Base-by-base conservation (phyloP, 2,113 vertebrate species). In the Pachycephala philippinensis region DNA sequence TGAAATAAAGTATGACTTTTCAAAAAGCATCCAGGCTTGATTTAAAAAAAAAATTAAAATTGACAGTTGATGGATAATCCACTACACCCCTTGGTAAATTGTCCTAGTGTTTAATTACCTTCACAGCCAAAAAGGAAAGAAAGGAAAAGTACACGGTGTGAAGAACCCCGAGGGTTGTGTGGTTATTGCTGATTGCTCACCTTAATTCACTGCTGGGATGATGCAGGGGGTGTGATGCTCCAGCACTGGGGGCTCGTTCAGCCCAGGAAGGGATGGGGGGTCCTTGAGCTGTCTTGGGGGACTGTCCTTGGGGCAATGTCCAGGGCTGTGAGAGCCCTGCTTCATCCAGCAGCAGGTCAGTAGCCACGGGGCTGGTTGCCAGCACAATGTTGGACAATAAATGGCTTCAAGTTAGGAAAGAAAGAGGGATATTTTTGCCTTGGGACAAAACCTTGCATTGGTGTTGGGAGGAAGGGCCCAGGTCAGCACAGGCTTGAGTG, bases 81-180 rank as follows among this genome's bases (percentile, higher is more conserved):
- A n/a, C 39, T 81, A 40, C 85, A 86, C 49, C 50, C 59, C 39
- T 83, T 59, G 75, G 83, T 93, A 92, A 93, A 88, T 88, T 87
- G 75, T 77, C 86, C 71, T 89, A 35, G 45, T 93, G 79, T 88
- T 97, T 96, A 96, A 90, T 95, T 95, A 92, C 85, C 79, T 95
- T 90, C 52, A 56, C 0, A 5, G 31, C 61, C 74, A 40, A 31
- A 83, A 87, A 49, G 10, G 44, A 66, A 70, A 70, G 50, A 33
- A 91, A 89, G 19, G 47, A 82, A 56, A 81, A 79, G 52, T 74
- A 59, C 49, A 66, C 15, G 30, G 40, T 13, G 15, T 76, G 74
- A 92, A 89, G 87, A 53, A 84, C 84, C 72, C 28, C 0, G 2
- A 65, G 87, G 59, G 11, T 15, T 18, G 37, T n/a, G 57, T 74